Percentiles rank a stretch among this genome's conserved stretches.
phyloP scores from a whole-genome alignment of 2,888 invertebrate genomes.

The Patella caerulea region DNA sequence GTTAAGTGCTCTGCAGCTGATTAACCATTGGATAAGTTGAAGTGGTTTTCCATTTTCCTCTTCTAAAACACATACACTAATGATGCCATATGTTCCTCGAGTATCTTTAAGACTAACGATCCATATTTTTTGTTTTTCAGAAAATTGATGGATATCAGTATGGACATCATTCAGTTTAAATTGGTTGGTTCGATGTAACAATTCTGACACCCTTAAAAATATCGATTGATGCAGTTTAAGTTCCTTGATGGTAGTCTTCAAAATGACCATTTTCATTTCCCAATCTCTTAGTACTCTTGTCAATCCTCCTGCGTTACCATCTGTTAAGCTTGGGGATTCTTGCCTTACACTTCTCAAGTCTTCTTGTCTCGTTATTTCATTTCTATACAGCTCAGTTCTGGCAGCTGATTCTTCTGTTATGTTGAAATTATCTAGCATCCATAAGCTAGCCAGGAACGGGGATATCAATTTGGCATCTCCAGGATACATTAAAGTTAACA shows the following conservation, averaged over 20 bases:
- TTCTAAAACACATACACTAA: background rate
- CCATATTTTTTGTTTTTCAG: background rate
- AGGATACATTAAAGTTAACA: background rate
- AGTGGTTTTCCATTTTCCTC: background rate
- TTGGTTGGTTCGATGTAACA: background rate
- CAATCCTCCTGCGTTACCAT: background rate
- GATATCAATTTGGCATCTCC: background rate
- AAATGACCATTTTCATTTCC: background rate
- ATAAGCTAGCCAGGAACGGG: background rate
- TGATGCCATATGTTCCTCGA: background rate
- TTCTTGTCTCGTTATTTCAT: background rate
- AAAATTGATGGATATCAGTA: background rate
- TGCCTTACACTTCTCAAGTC: background rate
- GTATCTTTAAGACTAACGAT: background rate
- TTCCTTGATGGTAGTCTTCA: background rate
- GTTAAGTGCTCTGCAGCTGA: background rate
- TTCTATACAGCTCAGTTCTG: background rate
- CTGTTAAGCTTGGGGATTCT: background rate
- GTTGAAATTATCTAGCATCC: background rate
- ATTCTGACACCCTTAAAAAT: background rate
- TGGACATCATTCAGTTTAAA: constrained; percentile 1
- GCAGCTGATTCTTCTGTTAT: background rate
- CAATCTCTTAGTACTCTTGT: background rate
- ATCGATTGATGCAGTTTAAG: background rate
- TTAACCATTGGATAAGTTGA: background rate